Evolutionary conservation across 2,113 vertebrate species (phyloP).

Genomic region (Actenoides hombroni): DNA sequence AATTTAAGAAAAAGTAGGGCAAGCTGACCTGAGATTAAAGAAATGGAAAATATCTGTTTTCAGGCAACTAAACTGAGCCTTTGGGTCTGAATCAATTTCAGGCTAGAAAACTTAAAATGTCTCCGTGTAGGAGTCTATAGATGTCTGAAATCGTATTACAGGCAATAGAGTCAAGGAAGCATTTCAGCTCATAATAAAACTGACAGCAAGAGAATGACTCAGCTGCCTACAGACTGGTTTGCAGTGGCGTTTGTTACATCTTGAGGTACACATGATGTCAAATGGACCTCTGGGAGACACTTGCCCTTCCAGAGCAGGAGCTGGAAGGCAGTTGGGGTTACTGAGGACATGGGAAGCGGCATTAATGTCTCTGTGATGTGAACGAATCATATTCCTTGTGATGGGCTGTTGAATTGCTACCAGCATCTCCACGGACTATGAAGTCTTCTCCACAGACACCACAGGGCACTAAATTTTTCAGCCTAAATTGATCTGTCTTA

Average conservation of each 20-base stretch:
- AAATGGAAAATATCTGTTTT: background rate
- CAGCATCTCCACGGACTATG: fast-evolving
- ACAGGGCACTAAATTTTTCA: background rate
- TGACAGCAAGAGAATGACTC: background rate
- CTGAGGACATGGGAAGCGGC: background rate
- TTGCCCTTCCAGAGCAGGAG: background rate
- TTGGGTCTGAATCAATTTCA: background rate
- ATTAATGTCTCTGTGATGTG: background rate
- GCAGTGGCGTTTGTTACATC: background rate
- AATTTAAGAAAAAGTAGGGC: background rate
- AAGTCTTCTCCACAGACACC: background rate
- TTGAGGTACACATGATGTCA: background rate
- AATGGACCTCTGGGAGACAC: background rate
- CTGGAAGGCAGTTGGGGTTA: background rate
- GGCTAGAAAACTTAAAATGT: background rate
- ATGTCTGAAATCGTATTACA: background rate
- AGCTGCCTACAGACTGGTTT: background rate
- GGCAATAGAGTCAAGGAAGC: background rate
- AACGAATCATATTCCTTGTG: background rate
- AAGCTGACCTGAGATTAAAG: background rate
- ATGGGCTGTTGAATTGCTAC: background rate
- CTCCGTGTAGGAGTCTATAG: background rate
- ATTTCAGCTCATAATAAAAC: background rate
- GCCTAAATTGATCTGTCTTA: background rate
- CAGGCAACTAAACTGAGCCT: background rate